A percentile compares a stretch with the other conserved stretches of the same genome.
Evolutionary conservation across 92 coral and sea anemone genomes (phyloP).

Genomic region (Epizoanthus stellaris): DNA sequence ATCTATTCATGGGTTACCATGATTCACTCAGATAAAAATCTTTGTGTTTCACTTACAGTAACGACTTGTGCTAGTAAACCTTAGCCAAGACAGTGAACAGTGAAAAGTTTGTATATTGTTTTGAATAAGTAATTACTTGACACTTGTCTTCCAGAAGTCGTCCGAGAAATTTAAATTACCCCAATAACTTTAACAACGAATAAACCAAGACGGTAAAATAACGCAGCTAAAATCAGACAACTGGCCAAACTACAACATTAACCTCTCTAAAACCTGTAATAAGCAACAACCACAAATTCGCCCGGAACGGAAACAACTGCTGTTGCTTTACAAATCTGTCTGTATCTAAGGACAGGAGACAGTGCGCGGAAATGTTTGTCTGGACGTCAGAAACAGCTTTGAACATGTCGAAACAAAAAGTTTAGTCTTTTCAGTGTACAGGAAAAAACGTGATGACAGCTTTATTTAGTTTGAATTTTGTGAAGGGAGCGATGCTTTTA

Average conservation of each 20-base stretch:
- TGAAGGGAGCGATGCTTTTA: not conserved
- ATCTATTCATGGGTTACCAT: conserved; percentile 15
- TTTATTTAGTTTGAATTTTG: not conserved
- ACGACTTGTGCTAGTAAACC: not conserved
- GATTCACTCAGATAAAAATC: not conserved
- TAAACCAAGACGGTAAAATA: not conserved
- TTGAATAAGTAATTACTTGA: conserved; percentile 43
- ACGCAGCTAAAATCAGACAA: not conserved
- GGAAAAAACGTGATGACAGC: not conserved
- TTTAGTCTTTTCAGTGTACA: not conserved
- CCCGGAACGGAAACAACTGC: conserved; percentile 7
- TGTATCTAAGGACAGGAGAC: conserved; percentile 25
- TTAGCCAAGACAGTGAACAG: not conserved
- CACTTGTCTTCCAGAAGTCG: conserved; percentile 43
- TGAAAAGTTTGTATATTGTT: conserved; percentile 18
- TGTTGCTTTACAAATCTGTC: conserved; percentile 4
- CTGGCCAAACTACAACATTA: not conserved
- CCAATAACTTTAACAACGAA: not conserved
- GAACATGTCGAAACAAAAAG: conserved; percentile 14
- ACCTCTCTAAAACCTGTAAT: not conserved
- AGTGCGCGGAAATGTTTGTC: conserved; percentile 4
- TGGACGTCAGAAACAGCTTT: not conserved
- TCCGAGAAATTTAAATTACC: conserved; percentile 31
- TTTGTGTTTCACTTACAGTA: not conserved
- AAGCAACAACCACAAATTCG: conserved; percentile 2